These are phyloP conservation scores for Dicaeum eximium DNA, from an alignment of 2,113 vertebrate species.

Conservation along the genomic window DNA sequence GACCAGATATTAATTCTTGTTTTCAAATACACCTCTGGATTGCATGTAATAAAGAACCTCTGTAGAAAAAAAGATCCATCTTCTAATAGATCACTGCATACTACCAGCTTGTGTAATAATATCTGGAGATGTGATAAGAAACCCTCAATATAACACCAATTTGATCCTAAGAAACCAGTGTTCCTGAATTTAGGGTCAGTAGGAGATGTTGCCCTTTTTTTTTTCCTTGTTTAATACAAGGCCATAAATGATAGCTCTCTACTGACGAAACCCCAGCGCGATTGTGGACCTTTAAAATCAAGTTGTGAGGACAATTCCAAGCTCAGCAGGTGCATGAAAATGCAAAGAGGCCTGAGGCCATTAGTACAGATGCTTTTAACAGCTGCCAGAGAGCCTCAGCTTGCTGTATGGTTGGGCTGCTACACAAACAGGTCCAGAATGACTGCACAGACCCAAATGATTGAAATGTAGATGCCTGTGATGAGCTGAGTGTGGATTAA, in stretches of 20 bases:
- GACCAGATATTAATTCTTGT: not conserved
- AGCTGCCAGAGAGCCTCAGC: not conserved
- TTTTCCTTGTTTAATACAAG: not conserved
- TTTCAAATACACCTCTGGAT: not conserved
- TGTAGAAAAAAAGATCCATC: not conserved
- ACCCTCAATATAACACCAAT: not conserved
- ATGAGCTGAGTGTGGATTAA: not conserved
- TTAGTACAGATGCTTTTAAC: not conserved
- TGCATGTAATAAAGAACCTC: not conserved
- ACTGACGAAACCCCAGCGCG: not conserved
- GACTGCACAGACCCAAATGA: not conserved
- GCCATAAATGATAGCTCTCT: not conserved
- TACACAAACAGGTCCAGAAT: not conserved
- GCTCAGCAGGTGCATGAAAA: not conserved
- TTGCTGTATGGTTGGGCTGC: not conserved
- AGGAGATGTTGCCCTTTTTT: not conserved
- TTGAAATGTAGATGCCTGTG: not conserved
- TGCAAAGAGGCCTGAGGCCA: not conserved
- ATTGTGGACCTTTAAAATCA: not conserved
- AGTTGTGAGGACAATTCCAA: not conserved
- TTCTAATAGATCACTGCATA: not conserved
- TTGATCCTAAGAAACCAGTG: not conserved
- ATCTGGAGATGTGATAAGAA: not conserved
- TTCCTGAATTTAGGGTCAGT: not conserved
- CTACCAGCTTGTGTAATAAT: not conserved